Evolutionary conservation across 2,888 invertebrate species (phyloP), one percentile per base, ranked within the genome.

Genomic region (Lepidochitona cinerea): DNA sequence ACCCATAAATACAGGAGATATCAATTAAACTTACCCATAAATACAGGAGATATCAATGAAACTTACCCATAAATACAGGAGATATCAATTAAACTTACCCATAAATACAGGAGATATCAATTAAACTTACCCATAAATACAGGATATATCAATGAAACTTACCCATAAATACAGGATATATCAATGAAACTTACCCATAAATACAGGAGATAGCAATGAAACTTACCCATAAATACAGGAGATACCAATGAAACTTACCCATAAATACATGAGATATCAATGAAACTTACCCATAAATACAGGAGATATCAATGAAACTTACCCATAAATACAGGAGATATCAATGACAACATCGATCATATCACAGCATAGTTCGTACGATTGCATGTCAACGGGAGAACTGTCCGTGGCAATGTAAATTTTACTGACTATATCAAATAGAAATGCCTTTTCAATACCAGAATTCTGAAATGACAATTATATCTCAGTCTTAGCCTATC

Each of bases 321-420:
- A 92, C 96, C 99, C 98, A 92, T 99, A 99, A 91, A 99, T 99
- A 92, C 97, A 97, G 9, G 99, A 98, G 75, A 99, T 95, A 92
- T 99, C 99, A 84, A 99, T 97, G 72, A 99, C 98, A 70, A 99
- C 98, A 93, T 99, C 99, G 85, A 99, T 99, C 99, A 99, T 99
- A 92, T 99, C 99, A 93, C 99, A 99, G 92, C 99, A 99, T 53
- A 99, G 92, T 92, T 99, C 99, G 89, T 99, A 99, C 88, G 97
- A 97, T 92, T 99, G 98, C 99, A 99, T 99, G 90, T 99, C 99
- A 6, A 99, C 99, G 1, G 99, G 99, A 14, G 97, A 97, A 83
- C 97, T 97, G 92, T 99, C 99, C 0, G 99, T 99, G n/a, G 99
- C 99, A 83, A 99, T 98, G 92, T 99, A 99, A 84, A 99, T 99